A percentile compares a stretch with the other conserved stretches of the same genome.
phyloP scores from a whole-genome alignment of 1,140 invertebrate genomes.

The Heliconius melpomene region DNA sequence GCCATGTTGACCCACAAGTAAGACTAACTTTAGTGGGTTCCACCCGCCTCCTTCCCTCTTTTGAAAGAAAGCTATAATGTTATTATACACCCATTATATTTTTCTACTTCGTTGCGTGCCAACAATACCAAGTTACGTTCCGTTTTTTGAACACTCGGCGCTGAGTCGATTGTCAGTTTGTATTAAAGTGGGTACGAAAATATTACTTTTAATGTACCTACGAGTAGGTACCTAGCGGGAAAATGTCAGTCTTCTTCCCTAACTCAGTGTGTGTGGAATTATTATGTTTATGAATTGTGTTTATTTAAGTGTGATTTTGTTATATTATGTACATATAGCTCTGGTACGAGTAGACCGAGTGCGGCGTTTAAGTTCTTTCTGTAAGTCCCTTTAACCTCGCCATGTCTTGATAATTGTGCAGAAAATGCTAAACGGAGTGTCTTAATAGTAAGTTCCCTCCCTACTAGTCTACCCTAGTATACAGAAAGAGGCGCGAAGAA shows the following conservation, averaged over 20 bases:
- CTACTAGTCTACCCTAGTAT: too few species aligned
- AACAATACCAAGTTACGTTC: conserved; percentile 36
- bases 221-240: neutral
- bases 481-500: too few species aligned
- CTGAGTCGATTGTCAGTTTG: conserved; percentile 35
- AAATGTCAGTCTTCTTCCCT: neutral
- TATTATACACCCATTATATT: conserved; percentile 54
- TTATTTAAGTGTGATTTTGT: too few species aligned
- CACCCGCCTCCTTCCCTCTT: conserved; percentile 13
- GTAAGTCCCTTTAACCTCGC: too few species aligned
- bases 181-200: conserved; percentile 20
- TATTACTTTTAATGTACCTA: conserved; percentile 22
- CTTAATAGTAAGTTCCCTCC: too few species aligned
- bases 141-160: conserved; percentile 32
- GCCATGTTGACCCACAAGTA: conserved; percentile 30
- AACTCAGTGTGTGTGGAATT: neutral
- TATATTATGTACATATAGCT: neutral
- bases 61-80: conserved; percentile 48
- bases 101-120: conserved; percentile 39
- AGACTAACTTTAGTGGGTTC: neutral
- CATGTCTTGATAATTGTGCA: too few species aligned
- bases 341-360: too few species aligned
- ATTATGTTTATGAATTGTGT: too few species aligned
- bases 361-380: too few species aligned
- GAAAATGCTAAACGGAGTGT: too few species aligned